Evolutionary conservation across 1,140 invertebrate species (phyloP).

Genomic region (Apis dorsata): DNA sequence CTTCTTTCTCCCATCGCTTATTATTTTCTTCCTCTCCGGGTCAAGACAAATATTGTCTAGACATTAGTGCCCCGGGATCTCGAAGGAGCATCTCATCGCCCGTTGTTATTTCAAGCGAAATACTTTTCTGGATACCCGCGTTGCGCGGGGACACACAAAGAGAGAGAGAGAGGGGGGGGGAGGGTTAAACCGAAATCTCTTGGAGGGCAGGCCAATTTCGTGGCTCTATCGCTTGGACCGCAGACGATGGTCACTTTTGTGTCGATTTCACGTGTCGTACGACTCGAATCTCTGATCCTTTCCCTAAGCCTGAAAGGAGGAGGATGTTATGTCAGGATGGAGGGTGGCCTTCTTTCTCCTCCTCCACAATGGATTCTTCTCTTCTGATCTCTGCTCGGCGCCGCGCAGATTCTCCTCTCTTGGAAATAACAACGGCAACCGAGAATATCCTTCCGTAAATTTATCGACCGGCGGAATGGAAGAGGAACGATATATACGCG

Average conservation of each 20-base stretch:
- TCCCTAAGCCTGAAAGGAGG: conserved; percentile 61
- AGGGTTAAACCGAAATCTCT: conserved; percentile 48
- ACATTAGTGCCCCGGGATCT: conserved; percentile 56
- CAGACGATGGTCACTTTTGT: conserved; percentile 74
- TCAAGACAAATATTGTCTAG: conserved; percentile 74
- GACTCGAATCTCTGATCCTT: conserved; percentile 55
- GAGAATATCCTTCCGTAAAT: conserved; percentile 63
- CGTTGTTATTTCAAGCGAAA: conserved; percentile 62
- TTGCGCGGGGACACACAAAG: conserved; percentile 2
- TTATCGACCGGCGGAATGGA: conserved; percentile 62
- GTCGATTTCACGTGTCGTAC: conserved; percentile 63
- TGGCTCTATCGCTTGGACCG: conserved; percentile 64
- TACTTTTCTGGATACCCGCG: conserved; percentile 39
- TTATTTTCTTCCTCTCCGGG: conserved; percentile 72
- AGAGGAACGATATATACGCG: conserved; percentile 32
- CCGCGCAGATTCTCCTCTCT: conserved; percentile 60
- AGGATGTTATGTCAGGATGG: conserved; percentile 70
- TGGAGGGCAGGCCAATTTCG: conserved; percentile 54
- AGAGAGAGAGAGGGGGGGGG: background rate
- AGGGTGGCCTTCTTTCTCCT: conserved; percentile 31
- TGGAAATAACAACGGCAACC: conserved; percentile 70
- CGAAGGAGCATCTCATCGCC: conserved; percentile 25
- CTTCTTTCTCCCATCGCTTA: conserved; percentile 67
- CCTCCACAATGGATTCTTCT: conserved; percentile 53
- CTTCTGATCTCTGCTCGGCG: conserved; percentile 54